A percentile compares a stretch with the other conserved stretches of the same genome.
Evolutionary conservation across 2,113 vertebrate genomes (phyloP).

Genomic region (Vireo altiloquus): DNA sequence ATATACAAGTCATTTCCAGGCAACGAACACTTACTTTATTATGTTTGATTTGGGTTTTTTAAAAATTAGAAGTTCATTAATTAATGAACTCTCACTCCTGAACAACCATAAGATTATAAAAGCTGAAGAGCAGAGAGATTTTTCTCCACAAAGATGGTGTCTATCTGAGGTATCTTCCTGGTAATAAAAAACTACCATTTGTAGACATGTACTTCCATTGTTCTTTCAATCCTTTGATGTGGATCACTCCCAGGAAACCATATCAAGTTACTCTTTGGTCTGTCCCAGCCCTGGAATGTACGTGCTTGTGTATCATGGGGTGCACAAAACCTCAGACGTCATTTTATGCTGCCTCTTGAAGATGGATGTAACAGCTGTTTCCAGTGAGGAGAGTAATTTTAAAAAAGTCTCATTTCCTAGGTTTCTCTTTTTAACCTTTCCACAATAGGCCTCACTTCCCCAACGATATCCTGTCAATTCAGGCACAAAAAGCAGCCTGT

Average conservation of each 20-base stretch:
- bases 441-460: conserved; percentile 7
- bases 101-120: neutral
- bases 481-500: neutral
- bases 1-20: neutral
- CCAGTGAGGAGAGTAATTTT: neutral
- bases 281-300: neutral
- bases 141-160: neutral
- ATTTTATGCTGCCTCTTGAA: neutral
- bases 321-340: neutral
- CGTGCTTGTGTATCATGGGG: neutral
- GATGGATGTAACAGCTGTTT: neutral
- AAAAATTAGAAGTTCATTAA: neutral
- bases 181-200: neutral
- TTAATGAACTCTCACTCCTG: neutral
- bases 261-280: neutral
- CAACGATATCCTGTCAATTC: neutral
- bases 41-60: neutral
- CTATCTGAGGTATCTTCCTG: neutral
- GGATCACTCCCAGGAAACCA: neutral
- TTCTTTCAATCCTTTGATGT: neutral
- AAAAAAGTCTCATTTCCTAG: conserved; percentile 14
- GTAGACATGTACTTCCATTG: neutral
- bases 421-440: conserved; percentile 14
- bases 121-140: neutral
- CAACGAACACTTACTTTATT: neutral